phyloP scores from a whole-genome alignment of 2,888 invertebrate genomes.

The Aporophyla lueneburgensis region DNA sequence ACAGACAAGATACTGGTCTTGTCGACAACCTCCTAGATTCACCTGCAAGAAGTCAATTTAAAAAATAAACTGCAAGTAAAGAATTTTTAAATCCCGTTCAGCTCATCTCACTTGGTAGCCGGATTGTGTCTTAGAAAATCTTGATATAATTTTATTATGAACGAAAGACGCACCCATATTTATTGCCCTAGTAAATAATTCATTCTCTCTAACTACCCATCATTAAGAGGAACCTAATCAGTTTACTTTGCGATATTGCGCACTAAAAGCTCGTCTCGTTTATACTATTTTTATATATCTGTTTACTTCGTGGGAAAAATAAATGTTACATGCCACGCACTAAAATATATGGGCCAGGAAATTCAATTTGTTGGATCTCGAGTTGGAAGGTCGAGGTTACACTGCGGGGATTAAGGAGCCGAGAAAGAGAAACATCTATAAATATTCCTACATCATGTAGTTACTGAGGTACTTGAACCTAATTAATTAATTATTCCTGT shows the following conservation, averaged over 20 bases:
- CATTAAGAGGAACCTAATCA: constrained; percentile 28
- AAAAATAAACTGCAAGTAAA: not conserved
- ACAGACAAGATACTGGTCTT: no score
- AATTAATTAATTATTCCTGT: not conserved
- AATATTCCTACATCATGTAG: not conserved
- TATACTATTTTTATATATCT: constrained; percentile 49
- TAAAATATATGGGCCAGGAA: constrained; percentile 57
- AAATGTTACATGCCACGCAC: constrained; percentile 50
- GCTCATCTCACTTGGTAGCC: not conserved
- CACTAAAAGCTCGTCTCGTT: constrained; percentile 23
- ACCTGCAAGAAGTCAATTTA: no score
- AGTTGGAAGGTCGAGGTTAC: constrained; percentile 43
- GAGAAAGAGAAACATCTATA: constrained; percentile 35
- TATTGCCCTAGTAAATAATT: constrained; percentile 2
- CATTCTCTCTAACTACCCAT: constrained; percentile 6
- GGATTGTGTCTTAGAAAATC: not conserved
- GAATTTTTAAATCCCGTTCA: not conserved
- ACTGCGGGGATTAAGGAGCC: constrained; percentile 26
- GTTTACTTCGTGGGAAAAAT: constrained; percentile 52
- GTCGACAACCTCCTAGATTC: no score
- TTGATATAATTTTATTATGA: not conserved
- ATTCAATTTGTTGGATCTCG: constrained; percentile 61
- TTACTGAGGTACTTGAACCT: constrained; percentile 1
- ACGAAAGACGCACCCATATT: constrained; percentile 6
- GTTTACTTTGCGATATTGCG: constrained; percentile 33